Base-by-base conservation (phyloP, 2,113 vertebrate genomes). In the Plotosus lineatus region DNA sequence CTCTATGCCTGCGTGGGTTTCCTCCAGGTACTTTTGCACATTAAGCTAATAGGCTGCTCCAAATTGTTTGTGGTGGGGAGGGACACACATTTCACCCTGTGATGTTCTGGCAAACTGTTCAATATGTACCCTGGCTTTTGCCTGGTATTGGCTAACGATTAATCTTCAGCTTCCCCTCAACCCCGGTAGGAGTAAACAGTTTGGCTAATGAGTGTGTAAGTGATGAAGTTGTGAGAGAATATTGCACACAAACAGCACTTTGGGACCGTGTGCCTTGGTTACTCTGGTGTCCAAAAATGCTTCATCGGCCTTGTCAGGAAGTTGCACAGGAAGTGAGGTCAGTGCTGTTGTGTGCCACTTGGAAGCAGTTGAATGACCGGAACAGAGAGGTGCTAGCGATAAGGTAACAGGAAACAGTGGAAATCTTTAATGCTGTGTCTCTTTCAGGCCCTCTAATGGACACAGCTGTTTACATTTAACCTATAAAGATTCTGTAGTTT, bases 281-380 rank as follows among this genome's bases (percentile, higher is more conserved):
- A 19, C 8, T 9, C 3, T 17, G 21, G 31, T 81, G 28, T 46
- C 42, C 31, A 2, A 50, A 6, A 79, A 69, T 75, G 53, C 80
- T 60, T 4, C 81, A 77, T 83, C 90, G 83, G 83, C 77, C 0
- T 6, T 1, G 26, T 78, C 84, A 89, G 89, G 88, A 90, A 88
- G 48, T 55, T n/a, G 68, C 69, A 11, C 63, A 88, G 89, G 87
- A 89, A 91, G 89, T 86, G 82, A 91, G 88, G 86, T 87, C 86
- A 58, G 31, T 81, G 63, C 77, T 85, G 84, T 83, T 69, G 28
- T 6, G 6, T 78, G 84, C 61, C 88, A 77, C 78, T 90, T 74
- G 83, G 85, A 88, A 81, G 79, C 79, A 71, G 56, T 51, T 77
- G 44, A 88, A 85, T 87, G 88, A 81, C 86, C 87, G 90, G 85